These are phyloP conservation scores for rabbit (Oryctolagus cuniculus) DNA, from an alignment of 2,113 vertebrate species.

Conservation along the genomic window DNA sequence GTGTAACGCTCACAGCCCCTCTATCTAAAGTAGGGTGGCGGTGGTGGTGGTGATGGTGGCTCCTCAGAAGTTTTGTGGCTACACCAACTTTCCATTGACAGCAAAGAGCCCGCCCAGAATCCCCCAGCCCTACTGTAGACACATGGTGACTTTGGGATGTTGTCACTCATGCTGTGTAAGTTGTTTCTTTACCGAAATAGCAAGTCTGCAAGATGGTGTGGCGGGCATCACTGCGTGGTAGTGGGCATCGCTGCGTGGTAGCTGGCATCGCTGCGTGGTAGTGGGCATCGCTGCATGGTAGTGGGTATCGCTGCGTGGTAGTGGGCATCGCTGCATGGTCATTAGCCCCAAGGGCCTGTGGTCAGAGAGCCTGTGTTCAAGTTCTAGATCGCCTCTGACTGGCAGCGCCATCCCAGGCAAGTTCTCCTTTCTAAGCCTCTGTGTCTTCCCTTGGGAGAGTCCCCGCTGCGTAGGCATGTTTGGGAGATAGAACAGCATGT, in stretches of 20 bases:
- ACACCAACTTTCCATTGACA: neutral
- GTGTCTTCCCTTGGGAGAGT: neutral
- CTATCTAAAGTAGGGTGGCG: neutral
- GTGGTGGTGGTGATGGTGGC: neutral
- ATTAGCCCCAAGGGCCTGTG: neutral
- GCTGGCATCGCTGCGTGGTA: neutral
- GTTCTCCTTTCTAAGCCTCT: neutral
- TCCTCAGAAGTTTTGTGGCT: neutral
- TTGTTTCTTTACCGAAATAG: neutral
- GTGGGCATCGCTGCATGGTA: rapidly evolving
- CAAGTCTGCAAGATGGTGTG: neutral
- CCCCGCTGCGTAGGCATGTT: neutral
- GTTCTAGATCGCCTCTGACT: neutral
- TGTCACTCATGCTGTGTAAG: rapidly evolving
- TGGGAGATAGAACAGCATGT: neutral
- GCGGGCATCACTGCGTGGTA: neutral
- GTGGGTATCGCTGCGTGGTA: neutral
- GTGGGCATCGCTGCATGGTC: rapidly evolving
- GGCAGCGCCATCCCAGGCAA: neutral
- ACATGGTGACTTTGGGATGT: neutral
- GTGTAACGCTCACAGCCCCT: neutral
- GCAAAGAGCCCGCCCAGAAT: neutral
- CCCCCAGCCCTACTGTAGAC: neutral
- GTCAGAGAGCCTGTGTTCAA: neutral
- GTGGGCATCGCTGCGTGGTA: rapidly evolving